Base-by-base conservation (phyloP, 2,888 invertebrate species). In the Cosmia pyralina region DNA sequence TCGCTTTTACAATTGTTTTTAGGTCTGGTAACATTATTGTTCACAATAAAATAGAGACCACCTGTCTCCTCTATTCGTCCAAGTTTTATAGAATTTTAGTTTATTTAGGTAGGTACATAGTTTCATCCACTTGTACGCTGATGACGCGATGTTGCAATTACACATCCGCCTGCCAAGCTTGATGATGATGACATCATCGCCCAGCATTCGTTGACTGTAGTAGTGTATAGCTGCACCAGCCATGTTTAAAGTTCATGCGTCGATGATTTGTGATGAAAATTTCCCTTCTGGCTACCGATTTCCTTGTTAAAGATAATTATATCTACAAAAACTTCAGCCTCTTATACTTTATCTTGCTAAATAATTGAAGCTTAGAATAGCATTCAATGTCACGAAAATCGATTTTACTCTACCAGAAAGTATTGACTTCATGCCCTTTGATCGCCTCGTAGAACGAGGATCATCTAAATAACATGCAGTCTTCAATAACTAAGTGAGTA, bases 81-180 rank as follows among this genome's bases (percentile, higher is more conserved):
- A n/a, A n/a, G 11, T 52, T 52, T n/a, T n/a, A 52, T n/a, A n/a
- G n/a, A n/a, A 52, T 22, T 28, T 34, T 60, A 41, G 34, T 77
- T 75, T 58, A 63, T 81, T 82, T 57, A 72, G 80, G 53, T 71
- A 67, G 73, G 53, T 67, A 67, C 48, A 48, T 17, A 60, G 57
- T 57, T 79, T 58, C 41, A 73, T 80, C 80, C 74, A 73, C 46
- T 79, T 79, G 59, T 72, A 52, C 41, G 41, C 52, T 83, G 74
- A 83, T 79, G 84, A 79, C 79, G 79, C 59, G 52, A 79, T 73
- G 57, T 46, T 79, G 84, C 84, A 79, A 79, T 84, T 80, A 80
- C 75, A 79, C 75, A 64, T 79, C 84, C 81, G 81, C 59, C 60
- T 44, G 67, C 59, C 64, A 84, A 68, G 81, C 75, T 57, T 74